A percentile compares a stretch with the other conserved stretches of the same genome.
Conservation (phyloP, 30 jellyfish, hydroid and myxozoan species). For the Clytia hemisphaerica region DNA sequence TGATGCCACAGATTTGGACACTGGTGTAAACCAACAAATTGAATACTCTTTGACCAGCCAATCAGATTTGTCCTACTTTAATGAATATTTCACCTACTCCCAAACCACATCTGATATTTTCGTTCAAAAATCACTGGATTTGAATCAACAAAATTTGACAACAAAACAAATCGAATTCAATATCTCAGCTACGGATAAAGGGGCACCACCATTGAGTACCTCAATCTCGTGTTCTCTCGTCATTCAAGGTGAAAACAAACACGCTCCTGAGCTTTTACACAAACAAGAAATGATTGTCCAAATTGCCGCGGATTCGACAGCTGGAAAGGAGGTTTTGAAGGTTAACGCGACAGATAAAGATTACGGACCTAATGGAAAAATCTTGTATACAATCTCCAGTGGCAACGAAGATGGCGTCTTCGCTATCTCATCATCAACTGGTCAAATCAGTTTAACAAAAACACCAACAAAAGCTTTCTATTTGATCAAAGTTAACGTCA, state of each 20-base stretch:
- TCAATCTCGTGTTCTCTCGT: constrained; percentile 42
- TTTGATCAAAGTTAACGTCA: not conserved
- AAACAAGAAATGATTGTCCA: constrained; percentile 20
- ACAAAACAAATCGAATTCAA: constrained; percentile 24
- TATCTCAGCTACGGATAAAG: constrained; percentile 61
- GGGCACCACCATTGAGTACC: constrained; percentile 53
- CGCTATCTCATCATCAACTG: constrained; percentile 30
- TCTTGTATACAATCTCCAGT: constrained; percentile 25
- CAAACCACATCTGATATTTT: constrained; percentile 26
- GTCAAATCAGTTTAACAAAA: constrained; percentile 20
- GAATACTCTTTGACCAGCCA: constrained; percentile 12
- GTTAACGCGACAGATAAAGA: constrained; percentile 85
- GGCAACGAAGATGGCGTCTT: constrained; percentile 61
- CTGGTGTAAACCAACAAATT: constrained; percentile 50
- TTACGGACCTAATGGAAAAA: constrained; percentile 64
- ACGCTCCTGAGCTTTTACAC: constrained; percentile 63
- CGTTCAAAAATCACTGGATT: constrained; percentile 27
- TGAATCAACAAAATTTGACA: constrained; percentile 42
- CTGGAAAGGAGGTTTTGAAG: constrained; percentile 14
- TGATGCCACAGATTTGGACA: constrained; percentile 62
- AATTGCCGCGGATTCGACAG: constrained; percentile 16
- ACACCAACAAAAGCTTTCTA: constrained; percentile 27
- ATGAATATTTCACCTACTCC: constrained; percentile 24
- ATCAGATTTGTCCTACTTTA: constrained; percentile 19
- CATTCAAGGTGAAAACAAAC: constrained; percentile 35